Base-by-base conservation (phyloP, 30 jellyfish, hydroid and myxozoan genomes). In the Hydractinia symbiolongicarpus region DNA sequence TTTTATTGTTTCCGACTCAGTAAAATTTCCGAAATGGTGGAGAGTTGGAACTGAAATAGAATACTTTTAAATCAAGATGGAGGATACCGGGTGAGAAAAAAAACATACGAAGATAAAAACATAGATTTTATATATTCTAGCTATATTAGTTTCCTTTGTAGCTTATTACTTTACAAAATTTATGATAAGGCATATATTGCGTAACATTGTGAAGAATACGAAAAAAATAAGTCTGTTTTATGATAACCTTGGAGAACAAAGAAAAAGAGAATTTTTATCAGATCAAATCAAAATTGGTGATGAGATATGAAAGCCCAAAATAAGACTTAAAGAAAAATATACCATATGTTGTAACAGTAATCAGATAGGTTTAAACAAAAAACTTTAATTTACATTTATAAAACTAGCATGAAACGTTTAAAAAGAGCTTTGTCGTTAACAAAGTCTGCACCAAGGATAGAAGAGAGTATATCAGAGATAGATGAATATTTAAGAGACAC, bases 371-470 rank as follows among this genome's bases (percentile, higher is more conserved):
- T n/a, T 6, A n/a, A 64, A 7, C 9, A 7, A 44, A 51, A 64
- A 64, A 13, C 17, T 11, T 7, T 7, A 64, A 64, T n/a, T n/a
- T n/a, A 64, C 74, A 64, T 7, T 64, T 51, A 64, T n/a, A 64
- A n/a, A 51, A 51, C 40, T n/a, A 64, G 40, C 66, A 93, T 93
- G 98, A 93, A 95, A 86, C 82, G 96, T 69, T 78, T 93, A 56
- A 93, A 93, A 84, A 92, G 98, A 67, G 98, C 96, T 13, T 82
- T 93, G 67, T 93, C 98, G 54, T 76, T 93, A 30, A 93, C 96
- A 10, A 93, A 93, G 66, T 77, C 85, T 21, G 91, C 97, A 57
- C 98, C 98, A 61, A 93, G 91, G 81, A 93, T 93, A 62, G 98
- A 93, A 72, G 98, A 93, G 72, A 86, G 94, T 71, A 83, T 93